Conservation (phyloP, 2,797 vertebrate genomes). For the Perdix hodgsoniae region DNA sequence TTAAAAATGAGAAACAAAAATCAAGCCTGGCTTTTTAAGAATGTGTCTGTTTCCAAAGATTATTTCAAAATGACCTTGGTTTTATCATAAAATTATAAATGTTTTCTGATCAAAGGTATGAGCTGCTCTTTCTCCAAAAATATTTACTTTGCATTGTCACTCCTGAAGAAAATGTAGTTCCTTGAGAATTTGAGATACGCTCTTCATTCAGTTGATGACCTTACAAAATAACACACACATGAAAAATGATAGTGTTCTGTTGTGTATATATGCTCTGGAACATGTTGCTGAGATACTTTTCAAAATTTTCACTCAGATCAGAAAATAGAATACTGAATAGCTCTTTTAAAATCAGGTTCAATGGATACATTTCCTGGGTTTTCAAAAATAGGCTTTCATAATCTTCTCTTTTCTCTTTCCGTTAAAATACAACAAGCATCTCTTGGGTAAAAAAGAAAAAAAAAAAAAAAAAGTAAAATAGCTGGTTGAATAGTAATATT, state of each 20-base stretch:
- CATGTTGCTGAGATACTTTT: not conserved
- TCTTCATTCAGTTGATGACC: not conserved
- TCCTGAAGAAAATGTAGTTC: not conserved
- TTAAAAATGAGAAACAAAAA: not conserved
- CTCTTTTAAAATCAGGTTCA: not conserved
- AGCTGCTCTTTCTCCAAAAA: not conserved
- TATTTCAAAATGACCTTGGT: not conserved
- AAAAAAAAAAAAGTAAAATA: slow-evolving; percentile 27
- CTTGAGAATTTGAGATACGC: not conserved
- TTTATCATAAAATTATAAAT: not conserved
- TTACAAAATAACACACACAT: not conserved
- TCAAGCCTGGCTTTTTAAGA: not conserved
- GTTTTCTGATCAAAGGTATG: not conserved
- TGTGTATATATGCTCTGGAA: not conserved
- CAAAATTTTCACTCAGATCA: not conserved
- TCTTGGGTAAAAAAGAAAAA: slow-evolving; percentile 25
- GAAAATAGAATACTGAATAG: not conserved
- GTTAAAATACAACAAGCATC: slow-evolving; percentile 64
- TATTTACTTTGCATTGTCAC: not conserved
- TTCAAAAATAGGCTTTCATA: slow-evolving; percentile 7
- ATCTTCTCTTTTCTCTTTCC: slow-evolving; percentile 36
- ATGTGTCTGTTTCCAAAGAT: not conserved
- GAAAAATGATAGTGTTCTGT: not conserved
- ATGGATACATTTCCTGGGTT: not conserved
- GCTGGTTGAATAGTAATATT: slow-evolving; percentile 75